Conservation (phyloP, 2,888 invertebrate species). For the Fabriciana adippe region DNA sequence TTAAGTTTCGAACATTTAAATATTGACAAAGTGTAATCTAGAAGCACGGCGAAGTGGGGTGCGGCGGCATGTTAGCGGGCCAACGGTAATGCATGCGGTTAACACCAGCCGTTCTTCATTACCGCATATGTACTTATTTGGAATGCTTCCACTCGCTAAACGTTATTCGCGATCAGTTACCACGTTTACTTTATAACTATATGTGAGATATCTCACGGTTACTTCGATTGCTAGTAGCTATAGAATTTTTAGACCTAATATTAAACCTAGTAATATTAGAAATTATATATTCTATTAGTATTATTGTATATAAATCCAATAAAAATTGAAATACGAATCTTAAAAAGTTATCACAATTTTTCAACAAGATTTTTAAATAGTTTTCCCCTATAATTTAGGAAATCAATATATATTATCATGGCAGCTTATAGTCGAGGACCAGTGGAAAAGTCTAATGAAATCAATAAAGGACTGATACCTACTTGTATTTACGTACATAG, state of each 20-base stretch:
- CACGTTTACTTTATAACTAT: constrained; percentile 42
- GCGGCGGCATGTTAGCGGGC: constrained; percentile 64
- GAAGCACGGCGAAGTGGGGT: constrained; percentile 45
- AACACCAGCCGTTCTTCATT: constrained; percentile 71
- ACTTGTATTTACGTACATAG: constrained; percentile 31
- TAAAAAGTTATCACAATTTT: neutral
- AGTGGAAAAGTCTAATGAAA: constrained; percentile 17
- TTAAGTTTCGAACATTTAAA: constrained; percentile 55
- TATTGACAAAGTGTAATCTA: constrained; percentile 79
- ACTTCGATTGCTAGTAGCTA: constrained; percentile 7
- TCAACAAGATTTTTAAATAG: too few relatives aligned
- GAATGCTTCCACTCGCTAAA: constrained; percentile 59
- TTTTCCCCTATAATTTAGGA: too few relatives aligned
- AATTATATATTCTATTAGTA: too few relatives aligned
- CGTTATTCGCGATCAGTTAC: constrained; percentile 65
- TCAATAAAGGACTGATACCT: constrained; percentile 11
- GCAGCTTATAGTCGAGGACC: neutral
- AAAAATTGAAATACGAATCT: neutral
- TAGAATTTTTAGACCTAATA: too few relatives aligned
- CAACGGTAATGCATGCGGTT: constrained; percentile 70
- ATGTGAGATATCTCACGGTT: constrained; percentile 43
- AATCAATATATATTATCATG: too few relatives aligned
- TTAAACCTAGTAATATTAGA: neutral
- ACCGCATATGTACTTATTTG: constrained; percentile 63
- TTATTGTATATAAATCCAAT: neutral